A percentile compares a stretch with the other conserved stretches of the same genome.
Evolutionary conservation across 2,888 invertebrate genomes (phyloP).

Genomic region (Dichetophora obliterata): DNA sequence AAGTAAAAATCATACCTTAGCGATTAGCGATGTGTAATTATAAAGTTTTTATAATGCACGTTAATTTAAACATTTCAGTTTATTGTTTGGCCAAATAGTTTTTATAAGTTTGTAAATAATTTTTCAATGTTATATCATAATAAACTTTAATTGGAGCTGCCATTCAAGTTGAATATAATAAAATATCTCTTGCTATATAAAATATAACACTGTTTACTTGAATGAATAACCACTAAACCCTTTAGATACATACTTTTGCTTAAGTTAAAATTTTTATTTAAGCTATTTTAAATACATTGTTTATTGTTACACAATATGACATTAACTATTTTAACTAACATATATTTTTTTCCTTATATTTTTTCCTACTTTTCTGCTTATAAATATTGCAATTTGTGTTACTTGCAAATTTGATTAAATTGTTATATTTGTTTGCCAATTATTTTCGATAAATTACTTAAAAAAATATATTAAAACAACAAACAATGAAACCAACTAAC

Average conservation of each 20-base stretch:
- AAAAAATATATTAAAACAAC: conserved; percentile 45
- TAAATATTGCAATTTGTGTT: conserved; percentile 13
- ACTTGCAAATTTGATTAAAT: conserved; percentile 17
- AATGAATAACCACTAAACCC: neutral
- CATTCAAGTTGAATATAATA: too few species aligned
- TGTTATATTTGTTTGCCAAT: conserved; percentile 28
- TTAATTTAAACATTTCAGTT: too few species aligned
- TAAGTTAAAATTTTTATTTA: neutral
- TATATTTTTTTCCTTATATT: neutral
- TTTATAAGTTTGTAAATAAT: too few species aligned
- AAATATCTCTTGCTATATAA: neutral
- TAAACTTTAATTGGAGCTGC: too few species aligned
- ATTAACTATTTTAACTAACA: neutral
- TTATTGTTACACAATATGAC: too few species aligned
- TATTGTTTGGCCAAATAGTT: too few species aligned
- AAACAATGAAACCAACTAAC: conserved; percentile 48
- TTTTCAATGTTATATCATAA: too few species aligned
- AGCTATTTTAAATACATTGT: too few species aligned
- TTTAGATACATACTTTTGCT: neutral
- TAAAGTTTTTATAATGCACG: too few species aligned
- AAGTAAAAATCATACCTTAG: too few species aligned
- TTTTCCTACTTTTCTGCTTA: conserved; percentile 16
- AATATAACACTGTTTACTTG: neutral
- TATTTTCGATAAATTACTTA: conserved; percentile 31
- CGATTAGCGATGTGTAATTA: too few species aligned